Conservation (phyloP, 1,140 invertebrate species). For the Halictus rubicundus region DNA sequence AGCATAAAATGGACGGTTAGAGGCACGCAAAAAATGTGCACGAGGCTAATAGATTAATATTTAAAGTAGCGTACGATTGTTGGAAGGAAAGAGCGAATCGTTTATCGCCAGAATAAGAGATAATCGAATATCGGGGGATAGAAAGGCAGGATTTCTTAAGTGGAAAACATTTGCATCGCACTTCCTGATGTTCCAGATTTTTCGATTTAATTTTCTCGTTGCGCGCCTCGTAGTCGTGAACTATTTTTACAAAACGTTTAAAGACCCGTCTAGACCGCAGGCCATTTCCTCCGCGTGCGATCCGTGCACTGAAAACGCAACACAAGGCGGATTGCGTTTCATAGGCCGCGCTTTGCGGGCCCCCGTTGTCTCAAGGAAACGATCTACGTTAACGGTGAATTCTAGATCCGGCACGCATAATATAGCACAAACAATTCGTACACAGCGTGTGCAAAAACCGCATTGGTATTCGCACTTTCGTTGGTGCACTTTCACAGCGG, state of each 20-base stretch:
- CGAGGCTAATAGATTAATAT: too few relatives aligned
- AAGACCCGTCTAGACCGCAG: not conserved
- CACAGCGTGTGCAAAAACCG: constrained; percentile 33
- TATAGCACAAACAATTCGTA: constrained; percentile 34
- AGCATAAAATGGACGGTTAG: too few relatives aligned
- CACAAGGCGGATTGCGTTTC: not conserved
- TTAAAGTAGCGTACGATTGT: too few relatives aligned
- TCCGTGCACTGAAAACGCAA: not conserved
- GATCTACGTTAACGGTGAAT: constrained; percentile 39
- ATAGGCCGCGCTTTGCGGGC: not conserved
- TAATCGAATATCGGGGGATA: too few relatives aligned
- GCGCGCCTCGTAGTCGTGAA: not conserved
- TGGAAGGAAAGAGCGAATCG: too few relatives aligned
- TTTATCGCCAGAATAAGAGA: too few relatives aligned
- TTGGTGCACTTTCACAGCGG: constrained; percentile 38
- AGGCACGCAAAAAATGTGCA: too few relatives aligned
- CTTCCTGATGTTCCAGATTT: too few relatives aligned
- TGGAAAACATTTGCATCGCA: too few relatives aligned
- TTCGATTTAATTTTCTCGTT: not conserved
- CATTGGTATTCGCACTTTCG: constrained; percentile 43
- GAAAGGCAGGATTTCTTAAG: too few relatives aligned
- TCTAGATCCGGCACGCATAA: constrained; percentile 32
- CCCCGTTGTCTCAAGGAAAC: not conserved
- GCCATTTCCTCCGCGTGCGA: not conserved
- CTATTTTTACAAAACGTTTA: not conserved